Evolutionary conservation across 2,888 invertebrate species (phyloP).

Genomic region (Alviniconcha strummeri): DNA sequence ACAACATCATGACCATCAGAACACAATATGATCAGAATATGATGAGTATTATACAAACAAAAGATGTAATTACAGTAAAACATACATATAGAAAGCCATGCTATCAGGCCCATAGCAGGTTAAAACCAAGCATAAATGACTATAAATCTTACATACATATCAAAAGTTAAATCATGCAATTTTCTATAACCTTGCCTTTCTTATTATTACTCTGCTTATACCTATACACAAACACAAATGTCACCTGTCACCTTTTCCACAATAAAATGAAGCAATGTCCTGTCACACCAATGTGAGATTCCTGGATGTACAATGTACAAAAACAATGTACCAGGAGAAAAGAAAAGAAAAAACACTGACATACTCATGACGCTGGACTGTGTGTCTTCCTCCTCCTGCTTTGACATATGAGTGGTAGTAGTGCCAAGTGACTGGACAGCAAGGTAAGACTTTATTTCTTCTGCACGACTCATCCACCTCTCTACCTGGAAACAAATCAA

Average conservation of each 20-base stretch:
- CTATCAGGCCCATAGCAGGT: no score
- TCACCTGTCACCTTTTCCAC: no score
- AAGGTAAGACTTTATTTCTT: constrained; percentile 62
- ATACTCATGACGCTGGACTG: constrained; percentile 28
- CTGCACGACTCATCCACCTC: constrained; percentile 63
- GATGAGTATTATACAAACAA: no score
- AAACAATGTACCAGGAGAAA: neutral
- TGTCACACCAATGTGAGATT: no score
- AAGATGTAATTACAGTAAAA: no score
- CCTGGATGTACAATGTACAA: neutral
- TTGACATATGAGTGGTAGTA: constrained; percentile 45
- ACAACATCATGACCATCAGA: no score
- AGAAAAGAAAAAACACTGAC: neutral
- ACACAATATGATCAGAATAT: no score
- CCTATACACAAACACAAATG: no score
- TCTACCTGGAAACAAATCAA: constrained; percentile 39
- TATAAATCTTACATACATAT: neutral
- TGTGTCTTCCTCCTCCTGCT: constrained; percentile 46
- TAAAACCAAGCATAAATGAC: neutral
- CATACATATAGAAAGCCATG: no score
- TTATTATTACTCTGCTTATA: neutral
- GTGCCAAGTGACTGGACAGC: constrained; percentile 53
- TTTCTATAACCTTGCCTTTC: neutral
- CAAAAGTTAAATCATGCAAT: neutral
- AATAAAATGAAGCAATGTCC: no score